Conservation (phyloP, 2,113 vertebrate genomes). For the Passer montanus region DNA sequence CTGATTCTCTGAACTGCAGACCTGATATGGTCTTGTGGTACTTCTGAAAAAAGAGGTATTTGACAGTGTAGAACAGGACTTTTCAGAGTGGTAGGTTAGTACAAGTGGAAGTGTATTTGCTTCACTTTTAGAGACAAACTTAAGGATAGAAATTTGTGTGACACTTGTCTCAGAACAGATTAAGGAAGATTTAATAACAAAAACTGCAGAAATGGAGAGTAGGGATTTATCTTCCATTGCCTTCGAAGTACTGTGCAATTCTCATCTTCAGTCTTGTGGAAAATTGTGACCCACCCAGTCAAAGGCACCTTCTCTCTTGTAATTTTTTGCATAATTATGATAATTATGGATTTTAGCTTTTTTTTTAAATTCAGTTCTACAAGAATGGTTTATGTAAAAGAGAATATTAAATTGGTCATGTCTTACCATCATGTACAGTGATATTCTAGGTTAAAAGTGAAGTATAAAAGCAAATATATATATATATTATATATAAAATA, state of each 20-base stretch:
- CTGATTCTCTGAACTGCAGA: background rate
- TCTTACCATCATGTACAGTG: background rate
- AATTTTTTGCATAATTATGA: conserved; percentile 29
- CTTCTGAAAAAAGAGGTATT: background rate
- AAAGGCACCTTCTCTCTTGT: background rate
- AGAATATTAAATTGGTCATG: background rate
- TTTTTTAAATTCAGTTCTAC: background rate
- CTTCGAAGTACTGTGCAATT: background rate
- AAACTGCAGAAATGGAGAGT: background rate
- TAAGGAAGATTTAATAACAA: conserved; percentile 12
- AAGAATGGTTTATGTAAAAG: background rate
- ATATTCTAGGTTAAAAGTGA: background rate
- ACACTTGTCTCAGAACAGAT: background rate
- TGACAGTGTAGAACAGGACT: background rate
- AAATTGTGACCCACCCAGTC: background rate
- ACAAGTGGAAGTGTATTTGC: background rate
- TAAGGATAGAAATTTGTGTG: background rate
- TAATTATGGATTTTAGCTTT: background rate
- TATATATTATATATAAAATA: background rate
- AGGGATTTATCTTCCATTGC: conserved; percentile 2
- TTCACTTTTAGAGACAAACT: background rate
- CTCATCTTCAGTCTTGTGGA: background rate
- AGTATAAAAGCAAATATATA: background rate
- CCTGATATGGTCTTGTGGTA: accelerated
- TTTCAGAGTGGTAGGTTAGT: background rate